Conservation (phyloP, 64 coral and sea anemone genomes). For the Montipora sp. region DNA sequence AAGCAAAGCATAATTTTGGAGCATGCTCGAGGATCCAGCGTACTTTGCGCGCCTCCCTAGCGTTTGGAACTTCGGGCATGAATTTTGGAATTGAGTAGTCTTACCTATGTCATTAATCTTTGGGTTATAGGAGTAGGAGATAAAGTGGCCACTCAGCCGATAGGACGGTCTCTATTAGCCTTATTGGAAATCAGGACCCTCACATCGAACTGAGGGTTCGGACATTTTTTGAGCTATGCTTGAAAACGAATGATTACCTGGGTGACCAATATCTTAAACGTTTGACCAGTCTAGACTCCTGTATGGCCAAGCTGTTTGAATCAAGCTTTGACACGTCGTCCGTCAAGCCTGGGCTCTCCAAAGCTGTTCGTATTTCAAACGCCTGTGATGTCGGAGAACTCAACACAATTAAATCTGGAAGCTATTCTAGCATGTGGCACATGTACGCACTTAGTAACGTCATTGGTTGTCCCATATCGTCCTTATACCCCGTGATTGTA, state of each 20-base stretch:
- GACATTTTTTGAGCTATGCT: constrained; percentile 76
- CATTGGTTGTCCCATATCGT: too few relatives aligned
- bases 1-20: constrained; percentile 9
- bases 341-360: too few relatives aligned
- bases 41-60: constrained; percentile 1
- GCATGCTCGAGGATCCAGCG: constrained; percentile 14
- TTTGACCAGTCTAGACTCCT: constrained; percentile 56
- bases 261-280: constrained; percentile 57
- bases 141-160: constrained; percentile 24
- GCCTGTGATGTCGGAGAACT: too few relatives aligned
- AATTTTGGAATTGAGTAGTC: constrained; percentile 14
- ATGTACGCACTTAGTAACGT: too few relatives aligned
- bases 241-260: constrained; percentile 58
- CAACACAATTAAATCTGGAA: too few relatives aligned
- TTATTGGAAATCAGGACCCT: constrained; percentile 62
- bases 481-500: too few relatives aligned
- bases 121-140: constrained; percentile 13
- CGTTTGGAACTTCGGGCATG: constrained; percentile 1
- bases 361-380: too few relatives aligned
- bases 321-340: too few relatives aligned
- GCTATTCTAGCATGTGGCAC: too few relatives aligned
- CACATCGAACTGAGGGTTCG: constrained; percentile 60
- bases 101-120: constrained; percentile 15
- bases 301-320: constrained; percentile 25
- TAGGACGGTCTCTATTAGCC: constrained; percentile 55